Percentiles rank a stretch among this genome's conserved stretches.
These are phyloP conservation scores for Nesogale talazaci DNA, from an alignment of 2,113 vertebrate genomes.

Conservation along the genomic window DNA sequence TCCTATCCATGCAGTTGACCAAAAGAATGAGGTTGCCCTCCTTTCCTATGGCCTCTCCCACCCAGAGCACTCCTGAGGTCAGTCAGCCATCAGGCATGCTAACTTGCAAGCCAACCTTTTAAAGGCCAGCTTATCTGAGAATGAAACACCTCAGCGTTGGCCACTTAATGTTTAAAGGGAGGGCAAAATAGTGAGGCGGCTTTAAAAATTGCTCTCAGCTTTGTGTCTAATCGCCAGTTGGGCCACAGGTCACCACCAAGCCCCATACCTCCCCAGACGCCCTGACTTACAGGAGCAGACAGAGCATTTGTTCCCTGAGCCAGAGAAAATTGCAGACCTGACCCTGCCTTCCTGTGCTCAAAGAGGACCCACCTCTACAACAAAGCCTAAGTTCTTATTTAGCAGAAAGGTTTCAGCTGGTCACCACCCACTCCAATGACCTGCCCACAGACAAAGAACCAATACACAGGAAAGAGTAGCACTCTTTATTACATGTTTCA, in stretches of 20 bases:
- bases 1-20: constrained; percentile 70
- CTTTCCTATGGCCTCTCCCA: constrained; percentile 20
- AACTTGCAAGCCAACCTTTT: constrained; percentile 40
- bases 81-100: constrained; percentile 37
- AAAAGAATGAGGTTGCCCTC: constrained; percentile 12
- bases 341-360: constrained; percentile 26
- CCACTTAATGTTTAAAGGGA: constrained; percentile 75
- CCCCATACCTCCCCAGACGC: not conserved
- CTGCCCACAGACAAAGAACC: constrained; percentile 35
- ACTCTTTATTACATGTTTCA: not conserved
- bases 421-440: not conserved
- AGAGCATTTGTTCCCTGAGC: constrained; percentile 45
- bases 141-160: constrained; percentile 14
- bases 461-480: constrained; percentile 11
- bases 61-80: constrained; percentile 10
- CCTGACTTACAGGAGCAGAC: not conserved
- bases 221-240: not conserved
- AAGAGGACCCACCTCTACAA: constrained; percentile 8
- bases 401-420: not conserved
- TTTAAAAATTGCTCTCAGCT: constrained; percentile 59
- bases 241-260: constrained; percentile 38
- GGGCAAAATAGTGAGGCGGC: constrained; percentile 56
- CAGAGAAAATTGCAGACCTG: constrained; percentile 34
- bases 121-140: constrained; percentile 58
- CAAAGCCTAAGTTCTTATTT: constrained; percentile 45